A percentile compares a stretch with the other conserved stretches of the same genome.
Conservation (phyloP, 2,797 vertebrate genomes). For the Periophthalmus magnuspinnatus region DNA sequence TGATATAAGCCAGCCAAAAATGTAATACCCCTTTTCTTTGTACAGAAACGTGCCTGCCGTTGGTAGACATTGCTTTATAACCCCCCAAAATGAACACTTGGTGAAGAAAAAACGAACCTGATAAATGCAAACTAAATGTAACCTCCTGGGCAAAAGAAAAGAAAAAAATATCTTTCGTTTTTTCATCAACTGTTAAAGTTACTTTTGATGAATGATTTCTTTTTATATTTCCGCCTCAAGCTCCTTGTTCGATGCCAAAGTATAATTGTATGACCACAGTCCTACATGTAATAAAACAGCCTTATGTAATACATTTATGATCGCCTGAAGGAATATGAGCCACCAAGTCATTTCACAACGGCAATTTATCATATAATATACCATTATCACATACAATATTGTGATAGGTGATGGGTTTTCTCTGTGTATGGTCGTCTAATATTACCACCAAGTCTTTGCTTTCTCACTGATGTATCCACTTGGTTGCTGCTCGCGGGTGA, state of each 20-base stretch:
- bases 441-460: not conserved
- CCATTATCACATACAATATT: not conserved
- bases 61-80: not conserved
- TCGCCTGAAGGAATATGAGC: not conserved
- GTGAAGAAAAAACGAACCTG: not conserved
- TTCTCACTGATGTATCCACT: not conserved
- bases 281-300: not conserved
- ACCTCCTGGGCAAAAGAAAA: not conserved
- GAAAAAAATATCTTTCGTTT: not conserved
- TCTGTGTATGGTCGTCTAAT: not conserved
- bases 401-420: not conserved
- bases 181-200: not conserved
- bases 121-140: not conserved
- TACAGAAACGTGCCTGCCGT: not conserved
- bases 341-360: not conserved
- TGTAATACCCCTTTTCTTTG: not conserved
- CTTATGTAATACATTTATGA: constrained; percentile 1
- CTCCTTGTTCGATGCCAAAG: not conserved
- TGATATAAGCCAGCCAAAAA: constrained; percentile 21
- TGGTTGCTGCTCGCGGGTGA: not conserved
- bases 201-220: not conserved
- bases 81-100: not conserved
- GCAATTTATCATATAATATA: constrained; percentile 2
- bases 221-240: not conserved
- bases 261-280: not conserved